A percentile compares a stretch with the other conserved stretches of the same genome.
Evolutionary conservation across 1,140 invertebrate species (phyloP).

Genomic region (Bombus waltoni): DNA sequence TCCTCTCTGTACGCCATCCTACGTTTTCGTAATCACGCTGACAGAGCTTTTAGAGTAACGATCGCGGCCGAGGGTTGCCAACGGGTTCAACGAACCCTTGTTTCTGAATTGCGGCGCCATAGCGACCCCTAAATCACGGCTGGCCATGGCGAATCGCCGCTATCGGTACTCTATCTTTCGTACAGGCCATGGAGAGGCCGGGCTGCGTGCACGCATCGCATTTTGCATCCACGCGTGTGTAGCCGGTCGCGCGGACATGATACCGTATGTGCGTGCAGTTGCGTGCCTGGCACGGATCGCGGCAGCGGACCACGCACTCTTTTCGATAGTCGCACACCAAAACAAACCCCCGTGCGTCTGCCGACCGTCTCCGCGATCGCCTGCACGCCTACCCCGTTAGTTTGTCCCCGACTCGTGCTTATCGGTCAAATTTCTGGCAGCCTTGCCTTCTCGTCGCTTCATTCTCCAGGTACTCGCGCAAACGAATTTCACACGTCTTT

Average conservation of each 20-base stretch:
- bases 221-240: slow-evolving; percentile 50
- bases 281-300: slow-evolving; percentile 65
- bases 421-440: not conserved
- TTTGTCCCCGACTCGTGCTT: not conserved
- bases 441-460: not conserved
- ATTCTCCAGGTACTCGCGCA: no score
- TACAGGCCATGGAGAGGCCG: slow-evolving; percentile 42
- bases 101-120: slow-evolving; percentile 70
- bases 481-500: not conserved
- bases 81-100: slow-evolving; percentile 67
- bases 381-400: not conserved
- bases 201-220: slow-evolving; percentile 46
- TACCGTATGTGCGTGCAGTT: slow-evolving; percentile 42
- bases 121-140: slow-evolving; percentile 71
- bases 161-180: slow-evolving; percentile 72
- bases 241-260: not conserved
- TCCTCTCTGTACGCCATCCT: not conserved
- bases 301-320: slow-evolving; percentile 53
- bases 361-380: no score
- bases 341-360: slow-evolving; percentile 56
- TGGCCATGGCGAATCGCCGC: slow-evolving; percentile 53
- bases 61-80: slow-evolving; percentile 15
- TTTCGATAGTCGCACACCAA: slow-evolving; percentile 64
- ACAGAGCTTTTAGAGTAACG: slow-evolving; percentile 41
- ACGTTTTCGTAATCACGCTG: slow-evolving; percentile 35